phyloP scores from a whole-genome alignment of 2,113 vertebrate species.

The Mirounga angustirostris region DNA sequence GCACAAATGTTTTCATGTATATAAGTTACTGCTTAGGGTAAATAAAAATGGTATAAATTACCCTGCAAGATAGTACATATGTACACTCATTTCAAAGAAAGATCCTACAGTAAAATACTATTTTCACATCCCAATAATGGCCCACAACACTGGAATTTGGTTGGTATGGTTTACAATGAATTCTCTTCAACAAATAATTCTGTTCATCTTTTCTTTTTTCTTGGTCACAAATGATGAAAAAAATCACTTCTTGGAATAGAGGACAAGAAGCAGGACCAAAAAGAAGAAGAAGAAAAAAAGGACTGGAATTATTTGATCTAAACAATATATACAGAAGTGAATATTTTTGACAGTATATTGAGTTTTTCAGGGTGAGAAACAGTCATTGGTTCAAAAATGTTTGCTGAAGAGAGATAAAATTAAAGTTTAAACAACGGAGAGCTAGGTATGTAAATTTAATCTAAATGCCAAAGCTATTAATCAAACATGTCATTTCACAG shows the following conservation, averaged over 20 bases:
- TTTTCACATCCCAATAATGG: background rate
- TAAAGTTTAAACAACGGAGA: slow-evolving; percentile 52
- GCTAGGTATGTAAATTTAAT: background rate
- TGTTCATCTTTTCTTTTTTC: slow-evolving; percentile 64
- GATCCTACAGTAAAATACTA: background rate
- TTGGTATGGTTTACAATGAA: background rate
- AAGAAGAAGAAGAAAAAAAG: slow-evolving; percentile 66
- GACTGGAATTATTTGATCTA: slow-evolving; percentile 37
- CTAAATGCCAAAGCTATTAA: slow-evolving; percentile 17
- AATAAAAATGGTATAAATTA: background rate
- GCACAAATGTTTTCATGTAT: background rate
- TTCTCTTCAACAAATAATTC: slow-evolving; percentile 68
- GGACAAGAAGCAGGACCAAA: slow-evolving; percentile 54
- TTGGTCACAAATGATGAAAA: slow-evolving; percentile 57
- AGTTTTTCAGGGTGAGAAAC: slow-evolving; percentile 51
- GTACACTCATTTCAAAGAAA: slow-evolving; percentile 17
- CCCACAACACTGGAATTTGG: background rate
- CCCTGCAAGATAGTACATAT: background rate
- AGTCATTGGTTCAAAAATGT: slow-evolving; percentile 52
- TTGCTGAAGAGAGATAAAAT: slow-evolving; percentile 26
- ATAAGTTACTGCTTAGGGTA: background rate
- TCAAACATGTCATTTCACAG: slow-evolving; percentile 42
- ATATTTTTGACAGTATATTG: background rate
- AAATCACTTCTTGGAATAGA: slow-evolving; percentile 38
- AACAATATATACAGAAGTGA: slow-evolving; percentile 57